phyloP scores from a whole-genome alignment of 2,888 invertebrate species.

The Allygus modestus region DNA sequence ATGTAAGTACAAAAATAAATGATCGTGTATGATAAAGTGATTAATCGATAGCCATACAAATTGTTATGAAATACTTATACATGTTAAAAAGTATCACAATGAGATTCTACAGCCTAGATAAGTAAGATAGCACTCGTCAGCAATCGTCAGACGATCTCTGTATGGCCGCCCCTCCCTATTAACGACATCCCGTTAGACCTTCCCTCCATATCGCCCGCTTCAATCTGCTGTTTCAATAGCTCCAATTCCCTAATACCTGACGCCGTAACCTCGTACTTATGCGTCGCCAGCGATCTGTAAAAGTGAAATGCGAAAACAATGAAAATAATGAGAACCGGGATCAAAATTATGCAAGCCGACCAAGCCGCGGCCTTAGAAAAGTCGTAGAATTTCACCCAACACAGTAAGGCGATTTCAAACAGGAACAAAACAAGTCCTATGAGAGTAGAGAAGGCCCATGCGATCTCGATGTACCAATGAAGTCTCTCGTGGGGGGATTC shows the following conservation, averaged over 20 bases:
- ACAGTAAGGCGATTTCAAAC: conserved; percentile 93
- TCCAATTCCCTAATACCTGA: conserved; percentile 87
- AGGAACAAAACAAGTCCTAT: conserved; percentile 94
- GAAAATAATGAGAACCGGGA: conserved; percentile 92
- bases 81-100: conserved; percentile 21
- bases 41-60: background rate
- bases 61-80: background rate
- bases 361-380: conserved; percentile 89
- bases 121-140: conserved; percentile 1
- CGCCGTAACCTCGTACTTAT: conserved; percentile 87
- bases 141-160: conserved; percentile 56
- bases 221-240: conserved; percentile 85
- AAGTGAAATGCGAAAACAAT: conserved; percentile 94
- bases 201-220: conserved; percentile 72
- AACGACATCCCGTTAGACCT: conserved; percentile 66
- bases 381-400: conserved; percentile 97
- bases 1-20: conserved; percentile 33
- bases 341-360: conserved; percentile 90
- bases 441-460: conserved; percentile 97
- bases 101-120: conserved; percentile 11
- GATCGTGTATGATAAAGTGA: background rate
- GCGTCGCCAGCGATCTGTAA: conserved; percentile 91
- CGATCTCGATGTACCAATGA: conserved; percentile 89
- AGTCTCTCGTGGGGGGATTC: conserved; percentile 88
- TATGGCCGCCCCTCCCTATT: conserved; percentile 27